A percentile compares a stretch with the other conserved stretches of the same genome.
These are phyloP conservation scores for Creontiades dilutus DNA, from an alignment of 2,888 invertebrate species.

Conservation along the genomic window DNA sequence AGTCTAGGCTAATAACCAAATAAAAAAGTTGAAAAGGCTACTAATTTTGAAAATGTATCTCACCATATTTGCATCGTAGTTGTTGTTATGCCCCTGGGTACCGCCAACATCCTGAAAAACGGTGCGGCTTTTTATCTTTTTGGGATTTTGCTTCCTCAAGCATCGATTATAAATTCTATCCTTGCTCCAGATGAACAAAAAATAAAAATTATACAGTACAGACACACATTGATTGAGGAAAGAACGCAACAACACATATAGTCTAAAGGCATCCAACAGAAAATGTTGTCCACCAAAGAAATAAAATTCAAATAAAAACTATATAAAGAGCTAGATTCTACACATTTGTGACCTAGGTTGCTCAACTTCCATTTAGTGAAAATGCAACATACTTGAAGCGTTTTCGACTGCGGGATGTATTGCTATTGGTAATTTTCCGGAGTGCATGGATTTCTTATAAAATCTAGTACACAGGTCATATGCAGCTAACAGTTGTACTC, in stretches of 20 bases:
- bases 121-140: constrained; percentile 60
- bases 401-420: background rate
- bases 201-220: constrained; percentile 32
- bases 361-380: background rate
- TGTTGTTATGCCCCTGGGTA: constrained; percentile 74
- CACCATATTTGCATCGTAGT: constrained; percentile 75
- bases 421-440: background rate
- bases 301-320: constrained; percentile 16
- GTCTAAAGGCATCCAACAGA: constrained; percentile 34
- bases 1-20: constrained; percentile 60
- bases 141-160: constrained; percentile 60
- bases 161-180: constrained; percentile 39
- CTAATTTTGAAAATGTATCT: constrained; percentile 69
- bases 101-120: constrained; percentile 74
- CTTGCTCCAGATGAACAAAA: constrained; percentile 43
- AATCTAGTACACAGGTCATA: constrained; percentile 46
- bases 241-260: constrained; percentile 40
- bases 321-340: constrained; percentile 13
- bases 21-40: constrained; percentile 47
- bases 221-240: constrained; percentile 41
- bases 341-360: background rate
- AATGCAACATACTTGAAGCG: constrained; percentile 50
- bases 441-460: constrained; percentile 41
- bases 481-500: constrained; percentile 40
- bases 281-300: constrained; percentile 14